Evolutionary conservation across 2,113 vertebrate species (phyloP), one percentile per base, ranked within the genome.

Genomic region (Chionis minor): DNA sequence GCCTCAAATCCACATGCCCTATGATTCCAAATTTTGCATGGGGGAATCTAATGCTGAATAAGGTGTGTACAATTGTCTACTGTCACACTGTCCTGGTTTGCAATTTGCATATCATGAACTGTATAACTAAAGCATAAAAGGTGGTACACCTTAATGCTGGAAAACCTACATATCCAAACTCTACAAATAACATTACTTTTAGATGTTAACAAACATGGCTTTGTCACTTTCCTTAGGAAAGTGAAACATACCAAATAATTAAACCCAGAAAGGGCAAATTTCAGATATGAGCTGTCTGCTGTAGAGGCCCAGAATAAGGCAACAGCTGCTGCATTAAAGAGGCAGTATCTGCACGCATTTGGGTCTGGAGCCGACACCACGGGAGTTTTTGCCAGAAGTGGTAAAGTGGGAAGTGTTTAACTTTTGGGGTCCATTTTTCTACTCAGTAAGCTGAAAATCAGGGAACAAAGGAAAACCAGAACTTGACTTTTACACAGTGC

Each of bases 311-410:
- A 77, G 67, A 47, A 59, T 30, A 67, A 65, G 21, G 52, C 5
- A 45, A 19, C 9, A 23, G 40, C 11, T 65, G 14, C 44, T 32
- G 20, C 2, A 27, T n/a, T 59, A 42, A 47, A 73, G n/a, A n/a
- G 19, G 40, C 30, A 42, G 8, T 4, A 18, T 3, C n/a, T 44
- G 26, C 0, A 0, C 20, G 14, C 6, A 5, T 42, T 28, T 4
- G 0, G 79, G 35, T 23, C 61, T 44, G 15, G 44, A 32, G 30
- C 16, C 47, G n/a, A 63, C 30, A 61, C 12, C 27, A 49, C 2
- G 12, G 7, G 8, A 47, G 4, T 6, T 55, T 67, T 35, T 51
- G 18, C 28, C 54, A n/a, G 19, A 51, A 94, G 32, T 6, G 6
- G 44, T 35, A 59, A 86, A 22, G 22, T 1, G 1, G 6, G 20